phyloP scores from a whole-genome alignment of 2,113 vertebrate genomes.

The Dicaeum eximium region DNA sequence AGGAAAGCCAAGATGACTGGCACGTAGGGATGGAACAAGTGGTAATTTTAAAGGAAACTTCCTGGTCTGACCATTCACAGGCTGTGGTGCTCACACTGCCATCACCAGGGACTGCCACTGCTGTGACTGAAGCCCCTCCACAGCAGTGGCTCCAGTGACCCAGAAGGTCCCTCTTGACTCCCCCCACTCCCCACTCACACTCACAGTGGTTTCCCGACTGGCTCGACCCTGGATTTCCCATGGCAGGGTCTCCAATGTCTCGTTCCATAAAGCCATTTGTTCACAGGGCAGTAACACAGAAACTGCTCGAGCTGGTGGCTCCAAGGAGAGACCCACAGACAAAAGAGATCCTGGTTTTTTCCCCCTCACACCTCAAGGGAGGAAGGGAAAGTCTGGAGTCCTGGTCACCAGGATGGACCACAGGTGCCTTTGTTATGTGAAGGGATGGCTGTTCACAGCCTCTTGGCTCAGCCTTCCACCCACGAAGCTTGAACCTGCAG shows the following conservation, averaged over 20 bases:
- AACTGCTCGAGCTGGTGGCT: background rate
- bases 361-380: rapidly evolving
- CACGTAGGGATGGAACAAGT: background rate
- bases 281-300: rapidly evolving
- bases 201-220: rapidly evolving
- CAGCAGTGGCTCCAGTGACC: rapidly evolving
- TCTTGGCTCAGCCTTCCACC: rapidly evolving
- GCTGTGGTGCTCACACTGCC: rapidly evolving
- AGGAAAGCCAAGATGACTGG: background rate
- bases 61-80: rapidly evolving
- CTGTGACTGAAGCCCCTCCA: rapidly evolving
- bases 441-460: rapidly evolving
- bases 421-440: background rate
- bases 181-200: background rate
- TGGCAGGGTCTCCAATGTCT: rapidly evolving
- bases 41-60: too few species aligned
- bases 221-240: rapidly evolving
- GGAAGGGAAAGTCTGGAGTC: rapidly evolving
- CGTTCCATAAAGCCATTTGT: rapidly evolving
- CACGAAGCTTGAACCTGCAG: rapidly evolving
- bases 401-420: background rate
- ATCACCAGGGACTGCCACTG: rapidly evolving
- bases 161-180: rapidly evolving
- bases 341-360: background rate
- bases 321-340: rapidly evolving